A percentile compares a stretch with the other conserved stretches of the same genome.
Conservation (phyloP, 1,140 invertebrate genomes). For the Monochamus saltuarius region DNA sequence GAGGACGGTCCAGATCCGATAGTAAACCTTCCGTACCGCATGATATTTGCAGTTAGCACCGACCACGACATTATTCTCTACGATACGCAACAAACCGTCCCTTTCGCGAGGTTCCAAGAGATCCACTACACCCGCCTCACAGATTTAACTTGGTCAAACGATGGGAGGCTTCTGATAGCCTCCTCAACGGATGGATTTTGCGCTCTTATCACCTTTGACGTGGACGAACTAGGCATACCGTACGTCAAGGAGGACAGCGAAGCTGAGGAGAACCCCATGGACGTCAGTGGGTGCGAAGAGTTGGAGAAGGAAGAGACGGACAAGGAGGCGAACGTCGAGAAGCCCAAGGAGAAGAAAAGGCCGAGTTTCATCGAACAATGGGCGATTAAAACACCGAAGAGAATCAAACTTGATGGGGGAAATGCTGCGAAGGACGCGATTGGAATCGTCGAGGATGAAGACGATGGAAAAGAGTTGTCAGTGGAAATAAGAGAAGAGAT, state of each 20-base stretch:
- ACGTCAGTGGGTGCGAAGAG: slow-evolving; percentile 36
- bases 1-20: slow-evolving; percentile 57
- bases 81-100: slow-evolving; percentile 86
- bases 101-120: slow-evolving; percentile 83
- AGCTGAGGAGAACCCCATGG: slow-evolving; percentile 37
- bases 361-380: slow-evolving; percentile 43
- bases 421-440: neutral
- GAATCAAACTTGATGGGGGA: slow-evolving; percentile 4
- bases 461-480: neutral
- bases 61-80: slow-evolving; percentile 84
- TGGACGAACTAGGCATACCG: slow-evolving; percentile 77
- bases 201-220: slow-evolving; percentile 82
- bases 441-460: slow-evolving; percentile 13
- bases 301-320: slow-evolving; percentile 27
- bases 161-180: slow-evolving; percentile 78
- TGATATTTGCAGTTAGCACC: slow-evolving; percentile 89
- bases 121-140: slow-evolving; percentile 93
- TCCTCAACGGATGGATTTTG: slow-evolving; percentile 96
- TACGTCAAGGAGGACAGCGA: slow-evolving; percentile 57
- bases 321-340: slow-evolving; percentile 9
- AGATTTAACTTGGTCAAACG: slow-evolving; percentile 87
- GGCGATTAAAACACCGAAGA: slow-evolving; percentile 34
- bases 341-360: slow-evolving; percentile 45
- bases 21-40: slow-evolving; percentile 74
- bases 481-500: slow-evolving; percentile 9